These are phyloP conservation scores for Cnemophilus loriae DNA, from an alignment of 2,113 vertebrate genomes.

Conservation along the genomic window DNA sequence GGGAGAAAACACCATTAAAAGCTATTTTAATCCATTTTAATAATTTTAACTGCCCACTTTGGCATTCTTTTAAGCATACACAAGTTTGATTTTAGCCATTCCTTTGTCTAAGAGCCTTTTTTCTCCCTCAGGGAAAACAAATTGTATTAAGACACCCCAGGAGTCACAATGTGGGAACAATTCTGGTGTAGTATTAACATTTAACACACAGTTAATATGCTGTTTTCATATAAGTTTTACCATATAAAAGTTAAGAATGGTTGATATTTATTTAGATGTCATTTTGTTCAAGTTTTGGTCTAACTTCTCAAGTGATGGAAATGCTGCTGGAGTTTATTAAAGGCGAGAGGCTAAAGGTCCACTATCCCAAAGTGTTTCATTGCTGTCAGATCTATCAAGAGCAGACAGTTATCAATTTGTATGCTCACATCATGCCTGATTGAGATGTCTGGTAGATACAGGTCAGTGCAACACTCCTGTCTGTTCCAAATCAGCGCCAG, in stretches of 20 bases:
- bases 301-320: background rate
- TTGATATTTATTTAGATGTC: background rate
- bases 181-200: background rate
- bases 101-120: background rate
- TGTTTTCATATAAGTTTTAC: background rate
- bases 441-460: background rate
- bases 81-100: background rate
- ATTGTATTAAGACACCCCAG: background rate
- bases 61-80: background rate
- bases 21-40: background rate
- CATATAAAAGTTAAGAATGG: background rate
- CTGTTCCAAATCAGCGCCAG: fast-evolving
- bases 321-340: background rate
- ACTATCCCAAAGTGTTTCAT: background rate
- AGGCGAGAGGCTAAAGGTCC: background rate
- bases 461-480: background rate
- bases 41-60: background rate
- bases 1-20: background rate
- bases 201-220: background rate
- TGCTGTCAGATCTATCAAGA: background rate
- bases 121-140: background rate
- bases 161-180: background rate
- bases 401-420: background rate
- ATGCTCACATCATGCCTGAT: background rate
- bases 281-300: background rate